Evolutionary conservation across 2,888 invertebrate species (phyloP).

Genomic region (Eupelmus urozonus): DNA sequence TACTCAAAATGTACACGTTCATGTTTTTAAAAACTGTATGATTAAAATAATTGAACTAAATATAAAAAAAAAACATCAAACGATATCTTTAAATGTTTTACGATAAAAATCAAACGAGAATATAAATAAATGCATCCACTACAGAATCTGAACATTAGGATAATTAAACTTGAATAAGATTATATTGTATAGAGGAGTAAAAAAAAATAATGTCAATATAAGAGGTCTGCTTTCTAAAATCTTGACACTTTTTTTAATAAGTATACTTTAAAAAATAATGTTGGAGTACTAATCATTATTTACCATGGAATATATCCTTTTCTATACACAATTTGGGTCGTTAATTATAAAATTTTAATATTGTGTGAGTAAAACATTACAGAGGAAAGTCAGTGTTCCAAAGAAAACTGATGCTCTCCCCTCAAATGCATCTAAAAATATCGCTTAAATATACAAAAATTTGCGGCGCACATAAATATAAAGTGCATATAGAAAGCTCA

Average conservation of each 20-base stretch:
- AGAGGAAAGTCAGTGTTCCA: too few relatives aligned
- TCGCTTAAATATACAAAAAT: too few relatives aligned
- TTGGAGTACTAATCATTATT: too few relatives aligned
- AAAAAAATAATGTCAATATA: not conserved
- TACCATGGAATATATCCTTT: too few relatives aligned
- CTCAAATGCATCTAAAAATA: too few relatives aligned
- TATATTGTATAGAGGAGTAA: not conserved
- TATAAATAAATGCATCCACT: constrained; percentile 17
- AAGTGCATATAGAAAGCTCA: too few relatives aligned
- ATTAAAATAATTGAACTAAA: constrained; percentile 30
- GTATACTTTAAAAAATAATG: not conserved
- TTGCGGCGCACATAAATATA: too few relatives aligned
- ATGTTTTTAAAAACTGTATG: constrained; percentile 19
- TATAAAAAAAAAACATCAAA: not conserved
- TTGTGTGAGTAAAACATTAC: too few relatives aligned
- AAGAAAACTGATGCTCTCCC: too few relatives aligned
- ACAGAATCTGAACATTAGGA: constrained; percentile 35
- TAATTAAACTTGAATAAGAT: not conserved
- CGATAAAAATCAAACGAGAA: constrained; percentile 38
- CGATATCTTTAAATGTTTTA: constrained; percentile 40
- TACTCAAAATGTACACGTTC: constrained; percentile 25
- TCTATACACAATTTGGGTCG: not conserved
- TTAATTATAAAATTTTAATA: too few relatives aligned
- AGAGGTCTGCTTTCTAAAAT: too few relatives aligned
- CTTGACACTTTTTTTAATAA: too few relatives aligned